Evolutionary conservation across 2,888 invertebrate genomes (phyloP), one percentile per base, ranked within the genome.

Genomic region (Rotaria sp.): DNA sequence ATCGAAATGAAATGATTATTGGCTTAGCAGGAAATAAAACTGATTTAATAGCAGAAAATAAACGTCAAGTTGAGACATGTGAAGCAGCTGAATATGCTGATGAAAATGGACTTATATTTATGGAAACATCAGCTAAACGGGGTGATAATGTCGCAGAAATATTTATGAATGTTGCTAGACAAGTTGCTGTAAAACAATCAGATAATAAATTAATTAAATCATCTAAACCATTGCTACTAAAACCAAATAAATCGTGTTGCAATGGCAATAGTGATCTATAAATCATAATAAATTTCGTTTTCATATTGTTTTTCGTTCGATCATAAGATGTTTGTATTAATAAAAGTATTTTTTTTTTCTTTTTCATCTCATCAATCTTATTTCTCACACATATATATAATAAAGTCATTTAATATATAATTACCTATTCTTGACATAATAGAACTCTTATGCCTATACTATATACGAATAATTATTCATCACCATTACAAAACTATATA

Each of bases 111-210:
- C 94, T 99, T 89, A 94, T 99, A 88, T 99, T 99, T 93, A 97
- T 99, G 97, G 99, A 99, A 93, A 99, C 99, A 89, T 98, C 98
- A 89, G 99, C 99, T 89, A 99, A 99, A 93, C 99, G 98, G 89
- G 97, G 98, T 90, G 96, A 97, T 95, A 99, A 99, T 92, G 99
- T 99, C 89, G 98, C 97, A 92, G 99, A 99, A 92, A 97, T 99
- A 92, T 99, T 99, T 93, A 93, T 98, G 93, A 98, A 96, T 92
- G 98, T 99, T n/a, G 87, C 85, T 21, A 86, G 15, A 67, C 35
- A 67, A 67, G 35, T 67, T 35, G 35, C 35, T 67, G 5, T 21
- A 21, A 67, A 67, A 67, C 67, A 67, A 67, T 35, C 30, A 35
- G 0, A 13, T 18, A 67, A 67, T 30, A 21, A 18, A 30, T 35